Conservation (phyloP, 1,140 invertebrate genomes). For the Megathymus violae region DNA sequence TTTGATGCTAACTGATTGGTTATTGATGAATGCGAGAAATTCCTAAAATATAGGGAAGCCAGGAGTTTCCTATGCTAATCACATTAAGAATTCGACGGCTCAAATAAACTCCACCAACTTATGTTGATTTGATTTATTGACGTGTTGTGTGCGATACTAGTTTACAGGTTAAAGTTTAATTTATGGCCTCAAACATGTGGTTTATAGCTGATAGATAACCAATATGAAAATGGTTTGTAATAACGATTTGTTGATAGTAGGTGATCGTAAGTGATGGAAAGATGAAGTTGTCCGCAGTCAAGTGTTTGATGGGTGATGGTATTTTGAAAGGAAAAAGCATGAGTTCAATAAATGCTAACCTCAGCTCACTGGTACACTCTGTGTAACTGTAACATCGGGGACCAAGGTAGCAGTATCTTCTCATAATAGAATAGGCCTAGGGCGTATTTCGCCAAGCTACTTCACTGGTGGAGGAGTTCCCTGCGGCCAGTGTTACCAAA, state of each 20-base stretch:
- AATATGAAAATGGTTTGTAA: background rate
- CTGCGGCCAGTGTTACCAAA: too few relatives aligned
- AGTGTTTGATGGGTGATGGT: too few relatives aligned
- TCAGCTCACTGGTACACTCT: too few relatives aligned
- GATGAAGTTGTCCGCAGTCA: too few relatives aligned
- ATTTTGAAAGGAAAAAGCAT: too few relatives aligned
- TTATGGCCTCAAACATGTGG: slow-evolving; percentile 20
- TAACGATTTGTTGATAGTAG: background rate
- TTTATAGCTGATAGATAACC: slow-evolving; percentile 1
- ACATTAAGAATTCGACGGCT: slow-evolving; percentile 47
- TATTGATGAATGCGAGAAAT: slow-evolving; percentile 50
- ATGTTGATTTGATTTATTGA: slow-evolving; percentile 35
- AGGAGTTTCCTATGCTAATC: slow-evolving; percentile 58
- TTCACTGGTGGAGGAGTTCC: too few relatives aligned
- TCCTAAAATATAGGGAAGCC: slow-evolving; percentile 49
- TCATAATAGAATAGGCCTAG: too few relatives aligned
- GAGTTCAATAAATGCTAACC: too few relatives aligned
- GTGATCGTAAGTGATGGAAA: too few relatives aligned
- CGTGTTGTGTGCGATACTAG: slow-evolving; percentile 11
- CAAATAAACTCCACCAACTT: slow-evolving; percentile 25
- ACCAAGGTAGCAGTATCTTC: too few relatives aligned
- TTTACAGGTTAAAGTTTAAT: slow-evolving; percentile 28
- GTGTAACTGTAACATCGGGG: too few relatives aligned
- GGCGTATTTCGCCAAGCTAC: too few relatives aligned
- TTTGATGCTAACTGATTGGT: slow-evolving; percentile 51